These are phyloP conservation scores for Manis crassicaudata DNA, from an alignment of 2,797 vertebrate genomes.

Conservation along the genomic window DNA sequence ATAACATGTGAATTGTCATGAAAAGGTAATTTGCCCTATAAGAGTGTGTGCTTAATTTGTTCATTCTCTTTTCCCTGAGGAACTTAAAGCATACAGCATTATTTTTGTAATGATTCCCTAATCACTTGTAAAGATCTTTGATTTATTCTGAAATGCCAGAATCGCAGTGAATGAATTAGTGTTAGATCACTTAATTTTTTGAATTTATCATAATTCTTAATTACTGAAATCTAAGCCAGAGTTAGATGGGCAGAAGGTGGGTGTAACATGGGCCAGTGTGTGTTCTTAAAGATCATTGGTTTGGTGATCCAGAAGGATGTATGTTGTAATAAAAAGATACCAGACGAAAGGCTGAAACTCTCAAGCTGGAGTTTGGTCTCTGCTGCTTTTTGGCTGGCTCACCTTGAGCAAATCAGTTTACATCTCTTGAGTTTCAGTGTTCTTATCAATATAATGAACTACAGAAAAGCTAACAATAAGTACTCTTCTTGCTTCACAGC, in stretches of 20 bases:
- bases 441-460: not conserved
- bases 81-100: not conserved
- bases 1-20: not conserved
- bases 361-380: not conserved
- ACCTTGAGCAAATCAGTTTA: not conserved
- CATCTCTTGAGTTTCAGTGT: not conserved
- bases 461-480: not conserved
- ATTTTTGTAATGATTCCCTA: not conserved
- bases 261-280: not conserved
- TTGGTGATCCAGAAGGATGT: not conserved
- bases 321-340: not conserved
- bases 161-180: not conserved
- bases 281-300: not conserved
- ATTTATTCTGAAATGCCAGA: not conserved
- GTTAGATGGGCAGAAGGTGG: not conserved
- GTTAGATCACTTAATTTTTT: not conserved
- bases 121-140: not conserved
- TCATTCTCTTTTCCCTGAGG: conserved; percentile 10
- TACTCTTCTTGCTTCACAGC: not conserved
- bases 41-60: not conserved
- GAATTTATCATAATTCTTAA: not conserved
- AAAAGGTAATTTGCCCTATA: conserved; percentile 9
- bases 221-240: not conserved
- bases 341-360: not conserved
- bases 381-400: not conserved